Conservation (phyloP, 2,113 vertebrate genomes). For the Pteronura brasiliensis region DNA sequence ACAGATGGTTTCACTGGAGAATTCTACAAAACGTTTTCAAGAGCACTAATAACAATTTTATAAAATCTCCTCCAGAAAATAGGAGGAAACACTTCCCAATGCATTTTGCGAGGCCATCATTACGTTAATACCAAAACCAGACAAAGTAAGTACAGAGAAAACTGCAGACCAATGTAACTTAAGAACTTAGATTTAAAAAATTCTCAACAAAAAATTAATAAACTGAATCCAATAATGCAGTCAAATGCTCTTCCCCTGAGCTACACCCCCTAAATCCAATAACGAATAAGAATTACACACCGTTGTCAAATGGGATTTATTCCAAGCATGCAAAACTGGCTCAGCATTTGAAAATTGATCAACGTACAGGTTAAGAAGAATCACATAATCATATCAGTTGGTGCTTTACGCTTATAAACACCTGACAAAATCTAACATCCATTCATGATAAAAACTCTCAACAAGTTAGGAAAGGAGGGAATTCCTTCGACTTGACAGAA, state of each 20-base stretch:
- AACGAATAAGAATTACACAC: not conserved
- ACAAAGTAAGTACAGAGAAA: not conserved
- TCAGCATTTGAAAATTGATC: not conserved
- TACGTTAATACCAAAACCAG: not conserved
- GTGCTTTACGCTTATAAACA: not conserved
- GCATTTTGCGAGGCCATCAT: not conserved
- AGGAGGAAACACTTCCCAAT: not conserved
- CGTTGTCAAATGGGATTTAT: not conserved
- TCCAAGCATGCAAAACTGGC: not conserved
- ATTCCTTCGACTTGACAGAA: not conserved
- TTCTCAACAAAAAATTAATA: not conserved
- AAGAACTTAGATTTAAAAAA: not conserved
- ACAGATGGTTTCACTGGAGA: not conserved
- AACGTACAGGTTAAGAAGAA: not conserved
- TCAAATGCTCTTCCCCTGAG: not conserved
- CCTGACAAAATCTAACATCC: not conserved
- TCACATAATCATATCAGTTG: not conserved
- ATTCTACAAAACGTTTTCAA: not conserved
- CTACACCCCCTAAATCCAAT: not conserved
- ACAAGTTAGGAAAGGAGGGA: not conserved
- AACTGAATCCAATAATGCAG: not conserved
- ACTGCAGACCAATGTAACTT: not conserved
- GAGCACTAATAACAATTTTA: not conserved
- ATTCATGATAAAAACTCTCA: not conserved
- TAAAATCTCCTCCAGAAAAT: not conserved